phyloP scores from a whole-genome alignment of 2,888 invertebrate species.

The Agriopis marginaria region DNA sequence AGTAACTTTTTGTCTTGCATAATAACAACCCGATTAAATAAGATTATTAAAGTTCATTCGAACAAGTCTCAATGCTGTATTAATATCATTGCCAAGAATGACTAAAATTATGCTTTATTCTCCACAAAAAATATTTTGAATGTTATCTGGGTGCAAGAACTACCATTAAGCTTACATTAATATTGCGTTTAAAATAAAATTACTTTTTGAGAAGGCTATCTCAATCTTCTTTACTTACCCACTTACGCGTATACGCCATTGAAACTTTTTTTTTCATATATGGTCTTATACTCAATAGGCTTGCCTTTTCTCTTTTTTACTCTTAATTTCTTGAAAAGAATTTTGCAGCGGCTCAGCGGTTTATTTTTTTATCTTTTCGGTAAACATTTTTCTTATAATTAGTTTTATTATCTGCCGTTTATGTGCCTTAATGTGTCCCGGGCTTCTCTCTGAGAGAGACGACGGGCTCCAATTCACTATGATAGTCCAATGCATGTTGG shows the following conservation, averaged over 20 bases:
- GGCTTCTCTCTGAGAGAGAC: too few relatives aligned
- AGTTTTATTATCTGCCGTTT: too few relatives aligned
- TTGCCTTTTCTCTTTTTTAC: neutral
- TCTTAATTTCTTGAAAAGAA: conserved; percentile 2
- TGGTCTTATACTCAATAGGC: neutral
- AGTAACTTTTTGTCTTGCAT: conserved; percentile 9
- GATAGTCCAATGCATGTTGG: too few relatives aligned
- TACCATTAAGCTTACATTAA: conserved; percentile 41
- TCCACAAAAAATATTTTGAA: conserved; percentile 31
- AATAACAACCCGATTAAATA: conserved; percentile 23
- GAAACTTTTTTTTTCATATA: neutral
- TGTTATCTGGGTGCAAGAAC: conserved; percentile 37
- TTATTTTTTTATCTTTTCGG: neutral
- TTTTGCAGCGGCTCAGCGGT: neutral
- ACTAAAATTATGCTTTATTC: conserved; percentile 29
- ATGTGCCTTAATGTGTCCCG: too few relatives aligned
- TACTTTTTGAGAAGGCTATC: conserved; percentile 40
- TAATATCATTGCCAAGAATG: conserved; percentile 16
- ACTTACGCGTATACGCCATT: neutral
- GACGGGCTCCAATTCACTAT: too few relatives aligned
- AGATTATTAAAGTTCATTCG: conserved; percentile 22
- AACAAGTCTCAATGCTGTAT: neutral
- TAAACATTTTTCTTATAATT: neutral
- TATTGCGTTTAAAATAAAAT: conserved; percentile 37
- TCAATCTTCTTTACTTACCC: conserved; percentile 5